Base-by-base conservation (phyloP, 2,113 vertebrate genomes). In the Myrmophylax atrothorax region DNA sequence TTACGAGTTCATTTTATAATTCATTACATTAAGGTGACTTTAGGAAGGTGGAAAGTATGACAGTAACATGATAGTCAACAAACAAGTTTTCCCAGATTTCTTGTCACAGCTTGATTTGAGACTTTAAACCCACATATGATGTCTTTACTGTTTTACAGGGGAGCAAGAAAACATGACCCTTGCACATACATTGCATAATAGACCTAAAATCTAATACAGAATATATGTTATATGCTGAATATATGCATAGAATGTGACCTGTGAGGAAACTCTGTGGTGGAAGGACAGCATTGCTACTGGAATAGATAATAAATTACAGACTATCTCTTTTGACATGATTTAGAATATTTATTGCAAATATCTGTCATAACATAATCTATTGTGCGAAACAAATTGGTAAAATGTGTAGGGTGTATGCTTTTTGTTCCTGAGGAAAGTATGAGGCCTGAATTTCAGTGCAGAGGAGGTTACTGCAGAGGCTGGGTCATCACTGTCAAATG, bases 1-100 rank as follows among this genome's bases (percentile, higher is more conserved):
- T 90, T 80, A 46, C 2, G 3, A 59, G 62, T 90, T 94, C 94
- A 60, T 92, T 95, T 94, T 56, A 72, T 77, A 94, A 95, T 79
- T 93, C 49, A 78, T 64, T 67, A 87, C 92, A 96, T 97, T 93
- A 94, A 97, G 75, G 25, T 84, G 79, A 95, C 86, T 91, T 95
- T 85, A 91, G 58, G 49, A 95, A 89, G 92, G 84, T 44, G 62
- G 84, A 93, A 97, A 90, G 14, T 81, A 94, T 91, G 68, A 84
- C 46, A 76, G 52, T 49, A 96, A 96, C 42, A 20, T 31, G 89
- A 97, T 64, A 93, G 80, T 62, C 69, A 89, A 84, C 89, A 96
- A 97, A 91, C 59, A 66, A 90, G 84, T 86, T 84, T 97, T 77
- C 58, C 81, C 76, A n/a, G 68, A 95, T 63, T 79, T 40, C 89